Conservation (phyloP, 2,797 vertebrate species). For the Poecilia gillii region DNA sequence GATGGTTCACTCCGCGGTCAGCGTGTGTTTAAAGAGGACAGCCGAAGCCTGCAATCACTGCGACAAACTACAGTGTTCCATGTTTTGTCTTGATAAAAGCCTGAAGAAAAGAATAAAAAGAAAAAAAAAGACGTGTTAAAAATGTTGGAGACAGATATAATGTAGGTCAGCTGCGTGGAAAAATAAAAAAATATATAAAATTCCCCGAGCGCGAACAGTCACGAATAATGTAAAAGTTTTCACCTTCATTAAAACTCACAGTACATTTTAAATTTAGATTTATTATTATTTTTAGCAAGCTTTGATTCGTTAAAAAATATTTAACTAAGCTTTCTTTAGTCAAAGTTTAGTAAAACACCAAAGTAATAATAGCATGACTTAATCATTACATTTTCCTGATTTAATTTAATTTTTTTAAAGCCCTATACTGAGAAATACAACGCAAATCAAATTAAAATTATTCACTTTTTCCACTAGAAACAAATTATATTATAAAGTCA, state of each 20-base stretch:
- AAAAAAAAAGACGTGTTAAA: background rate
- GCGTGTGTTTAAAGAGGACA: slow-evolving; percentile 18
- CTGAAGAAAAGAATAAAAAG: background rate
- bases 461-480: background rate
- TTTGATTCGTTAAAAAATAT: no score
- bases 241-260: background rate
- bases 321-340: no score
- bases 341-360: background rate
- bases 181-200: background rate
- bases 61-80: background rate
- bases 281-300: background rate
- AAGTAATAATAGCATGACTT: background rate
- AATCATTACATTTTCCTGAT: background rate
- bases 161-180: slow-evolving; percentile 45
- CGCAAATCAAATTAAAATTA: background rate
- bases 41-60: slow-evolving; percentile 7
- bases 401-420: background rate
- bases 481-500: background rate
- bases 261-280: background rate
- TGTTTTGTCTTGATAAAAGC: background rate
- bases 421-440: background rate
- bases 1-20: slow-evolving; percentile 75
- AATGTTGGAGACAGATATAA: slow-evolving; percentile 12
- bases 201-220: background rate
- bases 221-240: background rate